A percentile compares a stretch with the other conserved stretches of the same genome.
Evolutionary conservation across 2,797 vertebrate genomes (phyloP).

Genomic region (Eleutherodactylus coqui): DNA sequence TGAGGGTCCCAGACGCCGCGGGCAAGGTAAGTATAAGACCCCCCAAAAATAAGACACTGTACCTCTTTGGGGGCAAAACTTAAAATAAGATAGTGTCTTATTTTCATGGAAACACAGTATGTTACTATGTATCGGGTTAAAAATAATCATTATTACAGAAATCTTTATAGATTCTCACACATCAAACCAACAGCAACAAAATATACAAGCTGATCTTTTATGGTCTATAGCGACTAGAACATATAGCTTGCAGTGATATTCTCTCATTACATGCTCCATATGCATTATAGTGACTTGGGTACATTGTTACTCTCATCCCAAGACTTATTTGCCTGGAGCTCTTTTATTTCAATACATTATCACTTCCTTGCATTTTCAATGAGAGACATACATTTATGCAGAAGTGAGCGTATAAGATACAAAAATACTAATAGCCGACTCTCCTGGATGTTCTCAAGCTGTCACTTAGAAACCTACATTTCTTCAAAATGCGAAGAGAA

Average conservation of each 20-base stretch:
- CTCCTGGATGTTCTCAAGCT: constrained; percentile 15
- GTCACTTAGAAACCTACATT: constrained; percentile 31
- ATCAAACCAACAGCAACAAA: constrained; percentile 13
- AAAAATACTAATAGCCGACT: constrained; percentile 20
- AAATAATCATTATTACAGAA: background rate
- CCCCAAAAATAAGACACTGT: too few relatives aligned
- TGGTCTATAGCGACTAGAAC: constrained; percentile 37
- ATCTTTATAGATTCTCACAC: background rate
- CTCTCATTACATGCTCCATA: constrained; percentile 37
- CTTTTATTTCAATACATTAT: constrained; percentile 50
- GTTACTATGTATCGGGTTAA: background rate
- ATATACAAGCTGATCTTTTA: constrained; percentile 6
- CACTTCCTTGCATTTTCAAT: constrained; percentile 52
- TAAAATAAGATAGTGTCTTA: too few relatives aligned
- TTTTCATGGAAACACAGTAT: too few relatives aligned
- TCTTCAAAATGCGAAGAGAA: constrained; percentile 24
- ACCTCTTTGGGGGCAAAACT: too few relatives aligned
- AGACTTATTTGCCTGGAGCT: constrained; percentile 28
- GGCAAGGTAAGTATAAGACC: too few relatives aligned
- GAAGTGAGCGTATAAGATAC: constrained; percentile 30
- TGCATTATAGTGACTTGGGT: constrained; percentile 45
- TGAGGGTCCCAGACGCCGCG: too few relatives aligned
- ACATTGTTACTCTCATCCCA: constrained; percentile 16
- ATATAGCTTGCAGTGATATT: constrained; percentile 35
- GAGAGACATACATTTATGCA: constrained; percentile 51